Conservation (phyloP, 1,140 invertebrate species). For the Habropoda laboriosa region DNA sequence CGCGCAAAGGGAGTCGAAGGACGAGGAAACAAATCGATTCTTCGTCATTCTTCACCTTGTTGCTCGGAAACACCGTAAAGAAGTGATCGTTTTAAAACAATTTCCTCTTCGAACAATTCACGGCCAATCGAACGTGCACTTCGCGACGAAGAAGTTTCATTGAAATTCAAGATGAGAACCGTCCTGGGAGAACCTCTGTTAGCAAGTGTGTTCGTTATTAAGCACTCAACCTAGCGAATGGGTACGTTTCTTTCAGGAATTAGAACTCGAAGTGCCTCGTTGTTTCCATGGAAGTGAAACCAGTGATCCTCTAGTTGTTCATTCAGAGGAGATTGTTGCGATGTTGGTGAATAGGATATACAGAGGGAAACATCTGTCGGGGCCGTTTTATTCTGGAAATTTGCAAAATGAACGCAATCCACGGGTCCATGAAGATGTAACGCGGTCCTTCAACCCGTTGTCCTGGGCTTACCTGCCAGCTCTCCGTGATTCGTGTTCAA, state of each 20-base stretch:
- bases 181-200: not conserved
- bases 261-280: not conserved
- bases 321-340: not conserved
- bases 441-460: constrained; percentile 60
- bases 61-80: not conserved
- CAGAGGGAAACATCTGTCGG: constrained; percentile 39
- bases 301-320: not conserved
- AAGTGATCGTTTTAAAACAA: not conserved
- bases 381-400: constrained; percentile 48
- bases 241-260: not conserved
- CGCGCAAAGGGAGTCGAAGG: not conserved
- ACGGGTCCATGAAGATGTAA: constrained; percentile 59
- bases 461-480: constrained; percentile 33
- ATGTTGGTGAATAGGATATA: constrained; percentile 45
- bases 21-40: not conserved
- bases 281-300: not conserved
- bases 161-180: not conserved
- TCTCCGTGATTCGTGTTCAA: constrained; percentile 62
- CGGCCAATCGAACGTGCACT: too few species aligned
- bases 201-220: too few species aligned
- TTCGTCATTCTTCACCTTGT: not conserved
- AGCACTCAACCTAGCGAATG: too few species aligned
- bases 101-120: not conserved
- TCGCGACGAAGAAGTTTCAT: not conserved
- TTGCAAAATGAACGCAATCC: constrained; percentile 62